Base-by-base conservation (phyloP, 2,113 vertebrate genomes). In the Bubo bubo region DNA sequence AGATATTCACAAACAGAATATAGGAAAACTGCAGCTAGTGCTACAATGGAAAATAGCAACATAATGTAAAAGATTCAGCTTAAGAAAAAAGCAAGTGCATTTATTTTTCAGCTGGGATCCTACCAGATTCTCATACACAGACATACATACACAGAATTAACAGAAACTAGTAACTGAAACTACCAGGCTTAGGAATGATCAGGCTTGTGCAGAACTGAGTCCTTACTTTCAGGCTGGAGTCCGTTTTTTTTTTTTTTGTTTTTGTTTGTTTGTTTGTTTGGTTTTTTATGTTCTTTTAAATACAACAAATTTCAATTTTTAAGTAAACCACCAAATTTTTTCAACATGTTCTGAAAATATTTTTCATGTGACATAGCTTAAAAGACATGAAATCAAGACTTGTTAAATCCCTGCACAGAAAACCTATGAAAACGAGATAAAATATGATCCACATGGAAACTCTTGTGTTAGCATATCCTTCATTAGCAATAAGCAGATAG, bases 1-100 rank as follows among this genome's bases (percentile, higher is more conserved):
- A 86, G 37, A 72, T 70, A 89, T 81, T 84, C 86, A 95, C 50
- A 75, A 95, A 93, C 73, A 71, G 52, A 93, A 87, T 68, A 52
- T 0, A 5, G 32, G 66, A 93, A 68, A 91, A 3, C 21, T 62
- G 30, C 39, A 62, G 63, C 35, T 53, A 64, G 53, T 39, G 59
- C 50, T 93, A 23, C 43, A 70, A 13, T 8, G 17, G 76, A 53
- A 77, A 79, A 14, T 27, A 82, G 30, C 12, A 74, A 47, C 47
- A 23, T 27, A 43, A 62, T 0, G 0, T 49, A 82, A 74, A 74
- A 67, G 47, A 62, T n/a, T 34, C 3, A 2, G 17, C 39, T n/a
- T 30, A 37, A 60, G 30, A 20, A 55, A 75, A 53, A 45, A 43
- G 8, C 27, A 41, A 34, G 12, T 4, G 4, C 1, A 2, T 9